Conservation (phyloP, 2,797 vertebrate genomes). For the Heliangelus exortis region DNA sequence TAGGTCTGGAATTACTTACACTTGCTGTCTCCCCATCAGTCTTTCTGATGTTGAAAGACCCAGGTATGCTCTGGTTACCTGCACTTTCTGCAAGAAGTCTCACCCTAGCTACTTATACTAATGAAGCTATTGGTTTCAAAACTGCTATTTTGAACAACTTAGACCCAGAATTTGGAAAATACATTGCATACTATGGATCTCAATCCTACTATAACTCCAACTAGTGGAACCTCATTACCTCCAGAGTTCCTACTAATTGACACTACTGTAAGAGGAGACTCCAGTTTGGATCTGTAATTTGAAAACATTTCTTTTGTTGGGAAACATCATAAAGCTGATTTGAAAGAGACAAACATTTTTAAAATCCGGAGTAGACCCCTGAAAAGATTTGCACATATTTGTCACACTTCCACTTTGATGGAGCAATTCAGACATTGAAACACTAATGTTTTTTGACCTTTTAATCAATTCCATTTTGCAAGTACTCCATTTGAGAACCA, state of each 20-base stretch:
- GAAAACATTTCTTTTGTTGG: neutral
- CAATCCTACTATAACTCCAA: neutral
- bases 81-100: neutral
- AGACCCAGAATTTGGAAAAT: neutral
- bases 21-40: neutral
- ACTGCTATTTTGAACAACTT: neutral
- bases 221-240: neutral
- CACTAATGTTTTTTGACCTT: conserved; percentile 50
- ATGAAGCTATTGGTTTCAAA: neutral
- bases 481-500: conserved; percentile 25
- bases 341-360: neutral
- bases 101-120: neutral
- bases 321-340: neutral
- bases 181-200: neutral
- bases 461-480: conserved; percentile 62
- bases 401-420: conserved; percentile 38
- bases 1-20: neutral
- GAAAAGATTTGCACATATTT: conserved; percentile 30
- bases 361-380: neutral
- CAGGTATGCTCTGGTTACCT: neutral
- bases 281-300: neutral
- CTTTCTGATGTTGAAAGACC: neutral
- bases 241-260: neutral
- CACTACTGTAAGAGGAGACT: neutral
- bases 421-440: conserved; percentile 14